A percentile compares a stretch with the other conserved stretches of the same genome.
Evolutionary conservation across 2,888 invertebrate genomes (phyloP).

Genomic region (Dolichomitus sp.): DNA sequence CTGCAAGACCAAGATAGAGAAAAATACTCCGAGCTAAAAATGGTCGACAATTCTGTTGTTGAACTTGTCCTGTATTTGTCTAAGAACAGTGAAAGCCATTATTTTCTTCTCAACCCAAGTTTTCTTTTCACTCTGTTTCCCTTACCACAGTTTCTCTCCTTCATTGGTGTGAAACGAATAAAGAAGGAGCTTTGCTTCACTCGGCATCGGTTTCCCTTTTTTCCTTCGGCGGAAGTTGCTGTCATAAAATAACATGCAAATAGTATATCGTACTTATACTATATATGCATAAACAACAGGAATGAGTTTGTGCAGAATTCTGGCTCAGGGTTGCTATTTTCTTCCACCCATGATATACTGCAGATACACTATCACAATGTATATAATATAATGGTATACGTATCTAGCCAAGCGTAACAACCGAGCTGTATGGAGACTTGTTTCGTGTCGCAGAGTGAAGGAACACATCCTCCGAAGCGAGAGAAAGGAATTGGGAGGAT

Average conservation of each 20-base stretch:
- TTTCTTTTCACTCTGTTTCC: background rate
- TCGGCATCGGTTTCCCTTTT: slow-evolving; percentile 6
- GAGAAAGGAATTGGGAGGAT: slow-evolving; percentile 41
- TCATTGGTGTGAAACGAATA: background rate
- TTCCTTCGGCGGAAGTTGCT: slow-evolving; percentile 36
- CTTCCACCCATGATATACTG: slow-evolving; percentile 20
- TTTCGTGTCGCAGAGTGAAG: slow-evolving; percentile 51
- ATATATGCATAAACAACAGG: slow-evolving; percentile 19
- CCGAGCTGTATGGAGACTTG: slow-evolving; percentile 29
- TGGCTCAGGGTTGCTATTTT: slow-evolving; percentile 39
- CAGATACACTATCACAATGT: background rate
- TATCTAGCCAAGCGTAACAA: slow-evolving; percentile 2
- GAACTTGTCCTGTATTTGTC: slow-evolving; percentile 15
- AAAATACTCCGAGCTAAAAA: background rate
- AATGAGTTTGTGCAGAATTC: slow-evolving; percentile 40
- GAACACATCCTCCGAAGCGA: slow-evolving; percentile 51
- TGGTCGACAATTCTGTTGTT: slow-evolving; percentile 24
- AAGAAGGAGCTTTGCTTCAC: slow-evolving; percentile 1
- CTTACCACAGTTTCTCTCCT: slow-evolving; percentile 11
- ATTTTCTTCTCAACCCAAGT: background rate
- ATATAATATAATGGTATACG: slow-evolving; percentile 11
- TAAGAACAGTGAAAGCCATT: background rate
- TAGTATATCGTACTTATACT: background rate
- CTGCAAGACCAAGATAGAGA: background rate
- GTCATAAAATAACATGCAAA: background rate